phyloP scores from a whole-genome alignment of 2,888 invertebrate genomes.

The Xylocampa areola region DNA sequence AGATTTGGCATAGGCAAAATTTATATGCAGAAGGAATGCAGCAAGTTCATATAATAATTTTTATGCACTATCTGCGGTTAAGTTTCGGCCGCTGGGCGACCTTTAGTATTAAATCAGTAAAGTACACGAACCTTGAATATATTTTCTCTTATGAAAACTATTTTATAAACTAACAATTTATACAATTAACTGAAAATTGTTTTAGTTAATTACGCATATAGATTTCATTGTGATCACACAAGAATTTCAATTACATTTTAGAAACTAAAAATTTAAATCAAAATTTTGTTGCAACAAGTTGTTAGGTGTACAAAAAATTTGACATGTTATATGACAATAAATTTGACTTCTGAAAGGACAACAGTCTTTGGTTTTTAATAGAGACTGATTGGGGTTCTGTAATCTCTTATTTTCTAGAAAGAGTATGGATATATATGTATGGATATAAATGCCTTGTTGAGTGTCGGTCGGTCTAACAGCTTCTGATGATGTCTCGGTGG shows the following conservation, averaged over 20 bases:
- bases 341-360: constrained; percentile 6
- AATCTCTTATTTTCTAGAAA: no score
- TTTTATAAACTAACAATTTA: neutral
- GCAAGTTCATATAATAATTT: no score
- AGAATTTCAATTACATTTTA: constrained; percentile 17
- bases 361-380: neutral
- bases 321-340: constrained; percentile 7
- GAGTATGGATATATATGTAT: no score
- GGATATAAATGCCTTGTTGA: neutral
- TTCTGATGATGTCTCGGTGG: no score
- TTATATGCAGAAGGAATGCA: no score
- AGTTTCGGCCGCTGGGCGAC: no score
- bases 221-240: neutral
- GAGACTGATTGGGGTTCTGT: neutral
- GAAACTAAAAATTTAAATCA: constrained; percentile 10
- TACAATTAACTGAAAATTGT: neutral
- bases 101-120: no score
- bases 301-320: constrained; percentile 6
- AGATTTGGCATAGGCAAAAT: no score
- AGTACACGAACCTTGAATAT: neutral
- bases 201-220: neutral
- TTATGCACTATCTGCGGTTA: no score
- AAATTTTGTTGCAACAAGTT: neutral
- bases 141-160: neutral
- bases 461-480: no score